Evolutionary conservation across 2,888 invertebrate species (phyloP).

Genomic region (Chrysolina americana): DNA sequence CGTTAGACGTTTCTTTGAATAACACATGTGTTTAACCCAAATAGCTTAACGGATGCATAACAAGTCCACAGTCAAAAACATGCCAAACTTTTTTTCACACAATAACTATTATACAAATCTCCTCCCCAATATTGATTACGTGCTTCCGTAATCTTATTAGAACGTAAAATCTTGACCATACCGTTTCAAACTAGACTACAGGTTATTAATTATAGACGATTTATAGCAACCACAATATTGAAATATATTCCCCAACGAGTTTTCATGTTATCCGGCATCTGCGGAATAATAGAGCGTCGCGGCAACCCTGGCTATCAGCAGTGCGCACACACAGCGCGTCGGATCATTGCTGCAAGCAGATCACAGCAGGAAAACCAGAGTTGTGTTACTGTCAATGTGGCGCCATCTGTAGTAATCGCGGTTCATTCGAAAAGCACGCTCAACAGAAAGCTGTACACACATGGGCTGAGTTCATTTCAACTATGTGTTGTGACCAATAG

Average conservation of each 20-base stretch:
- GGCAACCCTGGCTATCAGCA: constrained; percentile 51
- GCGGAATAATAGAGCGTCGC: background rate
- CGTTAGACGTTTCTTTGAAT: too few species aligned
- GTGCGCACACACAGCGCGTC: constrained; percentile 65
- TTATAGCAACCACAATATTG: background rate
- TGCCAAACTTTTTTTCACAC: background rate
- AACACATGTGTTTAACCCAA: too few species aligned
- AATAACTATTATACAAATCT: background rate
- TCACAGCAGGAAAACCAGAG: constrained; percentile 17
- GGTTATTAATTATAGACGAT: background rate
- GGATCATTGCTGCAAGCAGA: constrained; percentile 64
- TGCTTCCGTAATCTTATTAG: background rate
- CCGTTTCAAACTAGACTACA: background rate
- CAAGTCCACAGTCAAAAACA: background rate
- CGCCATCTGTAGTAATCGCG: background rate
- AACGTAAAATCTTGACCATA: background rate
- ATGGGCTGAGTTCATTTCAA: too few species aligned
- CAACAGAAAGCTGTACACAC: background rate
- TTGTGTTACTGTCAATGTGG: background rate
- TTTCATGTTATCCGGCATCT: background rate
- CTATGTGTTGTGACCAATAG: too few species aligned
- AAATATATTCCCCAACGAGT: background rate
- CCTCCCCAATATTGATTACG: background rate
- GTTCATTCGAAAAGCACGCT: too few species aligned
- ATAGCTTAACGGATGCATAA: too few species aligned